A percentile compares a stretch with the other conserved stretches of the same genome.
Conservation (phyloP, 1,140 invertebrate genomes). For the Lucilia cuprina region DNA sequence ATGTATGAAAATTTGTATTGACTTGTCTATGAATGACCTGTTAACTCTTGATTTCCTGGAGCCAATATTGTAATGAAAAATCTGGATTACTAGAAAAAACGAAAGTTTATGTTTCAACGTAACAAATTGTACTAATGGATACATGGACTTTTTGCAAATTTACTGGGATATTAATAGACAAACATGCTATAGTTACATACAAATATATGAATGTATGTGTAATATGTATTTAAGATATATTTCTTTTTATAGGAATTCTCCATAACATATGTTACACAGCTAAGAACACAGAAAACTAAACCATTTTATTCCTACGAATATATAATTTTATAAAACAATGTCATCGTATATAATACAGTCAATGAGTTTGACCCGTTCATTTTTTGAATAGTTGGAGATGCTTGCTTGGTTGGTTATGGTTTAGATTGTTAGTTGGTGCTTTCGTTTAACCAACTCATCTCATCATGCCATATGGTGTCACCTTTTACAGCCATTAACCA, state of each 20-base stretch:
- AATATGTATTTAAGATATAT: not conserved
- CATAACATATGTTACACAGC: not conserved
- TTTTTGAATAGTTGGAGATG: not conserved
- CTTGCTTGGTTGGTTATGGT: not conserved
- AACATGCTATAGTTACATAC: not conserved
- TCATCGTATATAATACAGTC: not conserved
- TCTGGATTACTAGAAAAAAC: too few relatives aligned
- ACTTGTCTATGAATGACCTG: too few relatives aligned
- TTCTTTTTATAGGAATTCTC: not conserved
- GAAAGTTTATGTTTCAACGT: too few relatives aligned
- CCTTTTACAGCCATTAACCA: slow-evolving; percentile 32
- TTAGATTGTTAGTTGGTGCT: not conserved
- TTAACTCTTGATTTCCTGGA: too few relatives aligned
- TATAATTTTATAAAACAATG: not conserved
- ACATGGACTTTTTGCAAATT: too few relatives aligned
- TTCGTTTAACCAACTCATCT: slow-evolving; percentile 10
- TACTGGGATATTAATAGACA: too few relatives aligned
- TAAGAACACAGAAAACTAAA: not conserved
- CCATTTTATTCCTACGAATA: not conserved
- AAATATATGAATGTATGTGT: too few relatives aligned
- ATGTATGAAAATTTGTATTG: too few relatives aligned
- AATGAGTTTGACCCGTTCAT: slow-evolving; percentile 14
- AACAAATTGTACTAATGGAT: too few relatives aligned
- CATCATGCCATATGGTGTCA: slow-evolving; percentile 28
- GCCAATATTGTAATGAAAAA: too few relatives aligned